phyloP scores from a whole-genome alignment of 1,140 invertebrate genomes.

The Portunus trituberculatus region DNA sequence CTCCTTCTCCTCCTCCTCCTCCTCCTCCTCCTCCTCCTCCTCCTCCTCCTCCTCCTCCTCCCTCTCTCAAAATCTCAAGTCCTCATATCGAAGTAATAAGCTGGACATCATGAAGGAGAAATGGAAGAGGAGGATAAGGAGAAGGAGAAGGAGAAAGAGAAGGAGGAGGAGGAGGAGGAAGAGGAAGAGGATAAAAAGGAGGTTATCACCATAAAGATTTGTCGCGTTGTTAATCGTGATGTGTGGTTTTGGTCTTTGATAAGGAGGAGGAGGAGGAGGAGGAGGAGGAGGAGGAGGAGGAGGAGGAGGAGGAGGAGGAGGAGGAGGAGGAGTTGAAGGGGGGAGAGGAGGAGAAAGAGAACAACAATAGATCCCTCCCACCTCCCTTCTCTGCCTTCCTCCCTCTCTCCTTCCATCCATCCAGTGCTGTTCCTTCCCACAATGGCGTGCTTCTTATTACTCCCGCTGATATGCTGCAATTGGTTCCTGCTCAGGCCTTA shows the following conservation, averaged over 20 bases:
- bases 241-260: not conserved
- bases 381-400: not conserved
- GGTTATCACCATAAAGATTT: not conserved
- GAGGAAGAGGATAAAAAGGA: not conserved
- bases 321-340: too few species aligned
- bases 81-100: not conserved
- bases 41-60: not conserved
- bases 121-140: not conserved
- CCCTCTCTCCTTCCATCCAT: not conserved
- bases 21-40: constrained; percentile 14
- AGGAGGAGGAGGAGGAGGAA: not conserved
- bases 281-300: constrained; percentile 16
- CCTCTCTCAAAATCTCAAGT: not conserved
- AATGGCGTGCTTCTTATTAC: not conserved
- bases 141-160: not conserved
- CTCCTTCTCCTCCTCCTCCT: not conserved
- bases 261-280: not conserved
- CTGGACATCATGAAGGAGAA: not conserved
- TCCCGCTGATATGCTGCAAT: not conserved
- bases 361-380: not conserved
- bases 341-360: not conserved
- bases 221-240: constrained; percentile 20
- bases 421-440: not conserved
- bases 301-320: not conserved
- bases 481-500: not conserved